Evolutionary conservation across 2,888 invertebrate genomes (phyloP).

Genomic region (Trissoscelio sp.): DNA sequence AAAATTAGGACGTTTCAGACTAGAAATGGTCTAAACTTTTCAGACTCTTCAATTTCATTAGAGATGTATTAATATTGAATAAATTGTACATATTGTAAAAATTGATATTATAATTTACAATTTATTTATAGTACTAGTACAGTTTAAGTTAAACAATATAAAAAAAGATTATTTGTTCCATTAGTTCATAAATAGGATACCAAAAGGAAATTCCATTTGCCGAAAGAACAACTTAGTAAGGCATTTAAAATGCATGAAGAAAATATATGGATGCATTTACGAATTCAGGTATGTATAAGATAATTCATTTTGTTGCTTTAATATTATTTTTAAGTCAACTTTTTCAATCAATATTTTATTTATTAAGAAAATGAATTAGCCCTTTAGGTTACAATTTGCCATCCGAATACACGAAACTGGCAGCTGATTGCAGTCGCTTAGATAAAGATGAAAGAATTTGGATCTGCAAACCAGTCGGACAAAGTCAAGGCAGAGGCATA

Average conservation of each 20-base stretch:
- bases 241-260: slow-evolving; percentile 91
- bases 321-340: too few species aligned
- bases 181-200: slow-evolving; percentile 93
- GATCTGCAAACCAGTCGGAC: slow-evolving; percentile 95
- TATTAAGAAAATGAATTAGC: slow-evolving; percentile 82
- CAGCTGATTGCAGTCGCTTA: slow-evolving; percentile 89
- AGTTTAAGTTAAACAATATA: slow-evolving; percentile 45
- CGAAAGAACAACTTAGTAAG: slow-evolving; percentile 92
- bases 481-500: slow-evolving; percentile 93
- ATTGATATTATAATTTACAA: too few species aligned
- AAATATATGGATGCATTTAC: slow-evolving; percentile 91
- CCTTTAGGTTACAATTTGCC: slow-evolving; percentile 93
- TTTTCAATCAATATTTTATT: too few species aligned
- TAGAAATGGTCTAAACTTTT: too few species aligned
- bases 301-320: background rate
- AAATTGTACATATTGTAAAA: too few species aligned
- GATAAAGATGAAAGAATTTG: slow-evolving; percentile 85
- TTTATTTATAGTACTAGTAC: too few species aligned
- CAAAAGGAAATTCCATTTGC: slow-evolving; percentile 93
- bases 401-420: slow-evolving; percentile 92
- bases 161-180: background rate
- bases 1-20: too few species aligned
- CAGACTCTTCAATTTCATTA: too few species aligned
- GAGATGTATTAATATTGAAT: too few species aligned
- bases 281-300: slow-evolving; percentile 88